These are phyloP conservation scores for Misgurnus anguillicaudatus DNA, from an alignment of 2,113 vertebrate genomes.

Conservation along the genomic window DNA sequence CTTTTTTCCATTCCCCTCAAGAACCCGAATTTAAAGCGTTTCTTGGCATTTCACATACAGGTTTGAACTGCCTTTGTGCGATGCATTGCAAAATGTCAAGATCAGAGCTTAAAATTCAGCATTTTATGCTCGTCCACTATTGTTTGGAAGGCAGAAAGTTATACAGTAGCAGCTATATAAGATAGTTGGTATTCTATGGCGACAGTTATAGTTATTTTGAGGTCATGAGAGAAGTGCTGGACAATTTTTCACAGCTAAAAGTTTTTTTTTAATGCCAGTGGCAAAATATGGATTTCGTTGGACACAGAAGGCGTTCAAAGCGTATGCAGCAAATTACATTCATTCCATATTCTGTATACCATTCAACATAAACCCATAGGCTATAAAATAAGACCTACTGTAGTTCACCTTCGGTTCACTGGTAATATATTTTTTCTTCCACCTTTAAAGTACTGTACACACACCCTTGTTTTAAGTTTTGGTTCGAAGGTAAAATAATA, in stretches of 20 bases:
- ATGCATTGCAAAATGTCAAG: not conserved
- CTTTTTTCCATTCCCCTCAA: not conserved
- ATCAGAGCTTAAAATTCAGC: not conserved
- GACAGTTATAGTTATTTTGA: not conserved
- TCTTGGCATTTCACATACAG: not conserved
- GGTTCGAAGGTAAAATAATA: no score
- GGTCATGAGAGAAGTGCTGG: not conserved
- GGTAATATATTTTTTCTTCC: no score
- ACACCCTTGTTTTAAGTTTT: no score
- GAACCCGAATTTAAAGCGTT: not conserved
- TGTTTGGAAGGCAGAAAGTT: no score
- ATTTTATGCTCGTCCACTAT: no score
- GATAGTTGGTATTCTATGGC: not conserved
- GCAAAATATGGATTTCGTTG: slow-evolving; percentile 6
- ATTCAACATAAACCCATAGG: no score
- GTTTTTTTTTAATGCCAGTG: slow-evolving; percentile 27
- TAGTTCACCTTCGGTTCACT: no score
- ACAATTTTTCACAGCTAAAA: not conserved
- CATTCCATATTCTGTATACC: slow-evolving; percentile 21
- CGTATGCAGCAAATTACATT: slow-evolving; percentile 21
- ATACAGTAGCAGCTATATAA: not conserved
- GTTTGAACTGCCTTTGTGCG: not conserved
- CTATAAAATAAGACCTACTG: no score
- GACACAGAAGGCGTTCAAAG: slow-evolving; percentile 5
- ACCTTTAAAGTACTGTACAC: no score